A percentile compares a stretch with the other conserved stretches of the same genome.
phyloP scores from a whole-genome alignment of 2,888 invertebrate species.

The Leptinotarsa tumamoca region DNA sequence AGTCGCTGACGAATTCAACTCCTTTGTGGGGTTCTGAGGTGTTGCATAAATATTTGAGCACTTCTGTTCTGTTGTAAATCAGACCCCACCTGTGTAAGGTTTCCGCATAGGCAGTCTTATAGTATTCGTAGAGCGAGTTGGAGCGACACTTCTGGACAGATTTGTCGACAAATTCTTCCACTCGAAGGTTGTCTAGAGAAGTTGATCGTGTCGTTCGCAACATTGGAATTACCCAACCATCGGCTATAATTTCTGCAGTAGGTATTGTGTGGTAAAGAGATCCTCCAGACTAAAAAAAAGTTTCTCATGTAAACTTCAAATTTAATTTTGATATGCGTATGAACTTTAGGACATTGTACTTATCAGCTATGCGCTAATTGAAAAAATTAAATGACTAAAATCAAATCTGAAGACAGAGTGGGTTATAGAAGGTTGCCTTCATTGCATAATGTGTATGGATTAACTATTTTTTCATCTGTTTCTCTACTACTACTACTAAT shows the following conservation, averaged over 20 bases:
- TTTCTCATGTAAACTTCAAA: too few species aligned
- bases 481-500: too few species aligned
- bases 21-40: constrained; percentile 67
- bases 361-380: too few species aligned
- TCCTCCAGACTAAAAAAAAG: constrained; percentile 73
- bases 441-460: too few species aligned
- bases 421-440: too few species aligned
- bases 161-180: constrained; percentile 61
- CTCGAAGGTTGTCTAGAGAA: constrained; percentile 79
- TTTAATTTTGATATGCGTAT: too few species aligned
- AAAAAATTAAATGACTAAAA: too few species aligned
- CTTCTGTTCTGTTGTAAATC: constrained; percentile 67
- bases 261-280: constrained; percentile 93
- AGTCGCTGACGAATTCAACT: constrained; percentile 81
- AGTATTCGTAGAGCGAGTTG: constrained; percentile 80
- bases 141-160: constrained; percentile 54
- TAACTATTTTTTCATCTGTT: too few species aligned
- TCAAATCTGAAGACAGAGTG: too few species aligned
- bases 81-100: constrained; percentile 76
- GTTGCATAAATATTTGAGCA: constrained; percentile 73
- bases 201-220: constrained; percentile 82
- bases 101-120: constrained; percentile 90
- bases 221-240: constrained; percentile 79
- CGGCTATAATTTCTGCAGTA: constrained; percentile 79
- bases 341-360: too few species aligned